Evolutionary conservation across 2,797 vertebrate genomes (phyloP).

Genomic region (Thunnus albacares): DNA sequence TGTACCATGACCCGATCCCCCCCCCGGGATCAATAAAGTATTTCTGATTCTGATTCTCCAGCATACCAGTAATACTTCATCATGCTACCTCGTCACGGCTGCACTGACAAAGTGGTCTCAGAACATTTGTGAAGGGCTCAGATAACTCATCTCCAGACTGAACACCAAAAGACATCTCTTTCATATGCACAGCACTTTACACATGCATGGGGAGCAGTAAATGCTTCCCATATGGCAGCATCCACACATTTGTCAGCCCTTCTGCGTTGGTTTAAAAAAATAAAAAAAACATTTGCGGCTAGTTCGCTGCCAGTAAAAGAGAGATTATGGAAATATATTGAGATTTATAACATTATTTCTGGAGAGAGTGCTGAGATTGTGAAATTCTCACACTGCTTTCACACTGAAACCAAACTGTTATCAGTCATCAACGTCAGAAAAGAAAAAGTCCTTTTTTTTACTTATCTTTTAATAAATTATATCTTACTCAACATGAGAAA

Average conservation of each 20-base stretch:
- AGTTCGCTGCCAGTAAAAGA: conserved; percentile 47
- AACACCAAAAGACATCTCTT: conserved; percentile 44
- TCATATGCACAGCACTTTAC: conserved; percentile 51
- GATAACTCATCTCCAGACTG: conserved; percentile 34
- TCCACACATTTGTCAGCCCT: conserved; percentile 65
- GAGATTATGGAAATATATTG: conserved; percentile 63
- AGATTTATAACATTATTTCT: conserved; percentile 62
- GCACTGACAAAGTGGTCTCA: conserved; percentile 1
- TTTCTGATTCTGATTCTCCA: background rate
- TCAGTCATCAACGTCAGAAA: conserved; percentile 49
- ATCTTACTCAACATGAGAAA: background rate
- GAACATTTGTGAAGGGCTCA: conserved; percentile 8
- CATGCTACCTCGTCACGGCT: conserved; percentile 9
- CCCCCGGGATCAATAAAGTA: too few species aligned
- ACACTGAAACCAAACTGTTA: conserved; percentile 30
- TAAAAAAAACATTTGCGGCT: background rate
- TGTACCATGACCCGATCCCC: too few species aligned
- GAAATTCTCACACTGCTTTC: conserved; percentile 46
- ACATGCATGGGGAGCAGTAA: conserved; percentile 53
- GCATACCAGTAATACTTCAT: background rate
- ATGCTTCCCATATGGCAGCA: conserved; percentile 63
- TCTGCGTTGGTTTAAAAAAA: conserved; percentile 46
- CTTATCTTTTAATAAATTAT: conserved; percentile 27
- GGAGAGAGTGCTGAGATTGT: conserved; percentile 39
- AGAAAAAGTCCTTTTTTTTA: conserved; percentile 32